These are phyloP conservation scores for Gavialis gangeticus DNA, from an alignment of 2,113 vertebrate genomes.

Conservation along the genomic window DNA sequence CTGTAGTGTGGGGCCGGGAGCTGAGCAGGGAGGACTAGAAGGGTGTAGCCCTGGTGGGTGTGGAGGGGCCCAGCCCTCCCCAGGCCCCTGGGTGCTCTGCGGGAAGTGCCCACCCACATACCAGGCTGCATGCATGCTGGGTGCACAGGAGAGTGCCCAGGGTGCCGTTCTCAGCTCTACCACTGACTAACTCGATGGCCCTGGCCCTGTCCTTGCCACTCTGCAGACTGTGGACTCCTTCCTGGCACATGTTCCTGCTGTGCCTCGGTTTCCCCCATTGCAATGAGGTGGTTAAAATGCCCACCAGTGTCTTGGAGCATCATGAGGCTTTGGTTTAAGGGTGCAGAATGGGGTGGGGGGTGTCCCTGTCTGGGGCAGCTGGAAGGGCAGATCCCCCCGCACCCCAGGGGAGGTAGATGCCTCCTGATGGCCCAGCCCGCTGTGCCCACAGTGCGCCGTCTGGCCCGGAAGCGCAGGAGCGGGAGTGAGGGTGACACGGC, in stretches of 20 bases:
- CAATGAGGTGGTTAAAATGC: too few relatives aligned
- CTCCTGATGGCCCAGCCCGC: accelerated
- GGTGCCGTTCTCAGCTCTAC: background rate
- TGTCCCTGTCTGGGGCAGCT: background rate
- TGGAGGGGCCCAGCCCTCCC: background rate
- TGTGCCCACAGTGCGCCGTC: slow-evolving; percentile 83
- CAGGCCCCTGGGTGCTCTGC: background rate
- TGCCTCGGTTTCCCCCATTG: background rate
- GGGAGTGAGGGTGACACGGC: slow-evolving; percentile 19
- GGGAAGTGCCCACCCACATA: background rate
- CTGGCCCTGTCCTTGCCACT: background rate
- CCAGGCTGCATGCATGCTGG: background rate
- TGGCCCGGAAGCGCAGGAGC: slow-evolving; percentile 86
- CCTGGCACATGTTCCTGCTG: background rate
- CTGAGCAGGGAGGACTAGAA: background rate
- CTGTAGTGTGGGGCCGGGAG: too few relatives aligned
- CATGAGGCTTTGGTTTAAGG: too few relatives aligned
- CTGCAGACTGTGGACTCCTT: background rate
- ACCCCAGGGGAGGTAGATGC: background rate
- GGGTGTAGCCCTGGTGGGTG: background rate
- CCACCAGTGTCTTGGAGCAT: too few relatives aligned
- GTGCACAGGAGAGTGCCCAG: background rate
- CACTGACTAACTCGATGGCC: background rate
- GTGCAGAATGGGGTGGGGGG: background rate
- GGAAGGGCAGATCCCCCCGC: too few relatives aligned